Conservation (phyloP, 2,888 invertebrate species). For the Conistra vaccinii region DNA sequence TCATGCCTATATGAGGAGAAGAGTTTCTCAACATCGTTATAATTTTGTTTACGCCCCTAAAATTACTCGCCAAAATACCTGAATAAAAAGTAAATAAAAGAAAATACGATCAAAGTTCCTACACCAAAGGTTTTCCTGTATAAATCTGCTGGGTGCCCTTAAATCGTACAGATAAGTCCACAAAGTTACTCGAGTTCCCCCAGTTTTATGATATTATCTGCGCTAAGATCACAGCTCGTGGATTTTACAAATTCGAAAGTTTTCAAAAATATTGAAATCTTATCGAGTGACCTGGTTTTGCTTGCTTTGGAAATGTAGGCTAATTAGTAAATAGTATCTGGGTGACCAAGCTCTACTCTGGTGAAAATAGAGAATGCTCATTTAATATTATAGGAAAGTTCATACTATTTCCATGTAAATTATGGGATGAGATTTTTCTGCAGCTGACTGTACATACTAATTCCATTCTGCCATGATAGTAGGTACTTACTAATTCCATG, state of each 20-base stretch:
- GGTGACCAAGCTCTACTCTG: no score
- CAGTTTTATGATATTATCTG: conserved; percentile 64
- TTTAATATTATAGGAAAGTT: no score
- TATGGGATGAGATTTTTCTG: no score
- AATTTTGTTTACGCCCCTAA: conserved; percentile 21
- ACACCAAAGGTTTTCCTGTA: conserved; percentile 44
- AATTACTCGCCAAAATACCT: conserved; percentile 39
- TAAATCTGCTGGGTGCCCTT: conserved; percentile 66
- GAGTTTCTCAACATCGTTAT: conserved; percentile 20
- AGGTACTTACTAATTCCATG: no score
- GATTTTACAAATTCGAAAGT: conserved; percentile 43
- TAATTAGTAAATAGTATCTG: background rate
- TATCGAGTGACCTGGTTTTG: conserved; percentile 25
- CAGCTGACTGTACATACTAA: no score
- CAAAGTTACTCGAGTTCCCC: conserved; percentile 55
- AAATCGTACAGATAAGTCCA: conserved; percentile 65
- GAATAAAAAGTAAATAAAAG: conserved; percentile 64
- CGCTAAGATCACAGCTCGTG: conserved; percentile 52
- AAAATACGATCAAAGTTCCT: conserved; percentile 64
- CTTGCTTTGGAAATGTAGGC: background rate
- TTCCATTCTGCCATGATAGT: no score
- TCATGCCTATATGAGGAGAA: background rate
- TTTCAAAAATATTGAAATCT: conserved; percentile 55
- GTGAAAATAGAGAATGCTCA: no score
- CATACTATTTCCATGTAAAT: no score